Conservation (phyloP, 2,888 invertebrate species). For the Aspidiotus rigidus region DNA sequence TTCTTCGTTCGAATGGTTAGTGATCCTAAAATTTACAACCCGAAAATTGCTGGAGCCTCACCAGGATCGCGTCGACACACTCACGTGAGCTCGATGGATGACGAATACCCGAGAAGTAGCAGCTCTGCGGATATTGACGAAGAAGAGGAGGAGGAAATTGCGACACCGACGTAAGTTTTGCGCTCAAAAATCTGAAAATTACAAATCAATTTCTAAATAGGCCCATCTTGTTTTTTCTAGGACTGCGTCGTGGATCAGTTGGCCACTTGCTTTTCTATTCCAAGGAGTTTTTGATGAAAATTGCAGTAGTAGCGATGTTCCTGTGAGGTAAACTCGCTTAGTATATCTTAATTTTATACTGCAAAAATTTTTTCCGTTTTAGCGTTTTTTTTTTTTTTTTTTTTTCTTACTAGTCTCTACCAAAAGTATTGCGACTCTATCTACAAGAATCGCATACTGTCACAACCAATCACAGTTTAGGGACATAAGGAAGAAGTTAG, state of each 20-base stretch:
- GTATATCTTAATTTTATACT: slow-evolving; percentile 12
- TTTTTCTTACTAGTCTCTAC: background rate
- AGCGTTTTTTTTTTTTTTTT: no score
- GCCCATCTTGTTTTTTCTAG: slow-evolving; percentile 10
- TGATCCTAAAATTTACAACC: slow-evolving; percentile 93
- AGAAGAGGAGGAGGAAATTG: slow-evolving; percentile 39
- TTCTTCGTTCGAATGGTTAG: slow-evolving; percentile 97
- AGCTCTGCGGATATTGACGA: slow-evolving; percentile 38
- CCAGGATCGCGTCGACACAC: slow-evolving; percentile 53
- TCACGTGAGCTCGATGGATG: slow-evolving; percentile 40
- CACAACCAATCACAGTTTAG: no score
- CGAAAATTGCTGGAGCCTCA: slow-evolving; percentile 70
- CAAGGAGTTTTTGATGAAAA: slow-evolving; percentile 50
- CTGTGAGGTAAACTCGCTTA: slow-evolving; percentile 56
- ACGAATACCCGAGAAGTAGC: slow-evolving; percentile 38
- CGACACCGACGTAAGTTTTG: slow-evolving; percentile 43
- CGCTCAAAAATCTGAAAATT: background rate
- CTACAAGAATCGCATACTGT: no score
- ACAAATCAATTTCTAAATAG: background rate
- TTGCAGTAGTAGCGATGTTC: slow-evolving; percentile 57
- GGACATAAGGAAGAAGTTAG: no score
- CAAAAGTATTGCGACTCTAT: slow-evolving; percentile 6
- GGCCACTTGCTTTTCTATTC: slow-evolving; percentile 82
- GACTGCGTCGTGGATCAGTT: slow-evolving; percentile 82
- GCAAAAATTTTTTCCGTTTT: background rate